These are phyloP conservation scores for Jordanella pulchra DNA, from an alignment of 2,797 vertebrate species.

Conservation along the genomic window DNA sequence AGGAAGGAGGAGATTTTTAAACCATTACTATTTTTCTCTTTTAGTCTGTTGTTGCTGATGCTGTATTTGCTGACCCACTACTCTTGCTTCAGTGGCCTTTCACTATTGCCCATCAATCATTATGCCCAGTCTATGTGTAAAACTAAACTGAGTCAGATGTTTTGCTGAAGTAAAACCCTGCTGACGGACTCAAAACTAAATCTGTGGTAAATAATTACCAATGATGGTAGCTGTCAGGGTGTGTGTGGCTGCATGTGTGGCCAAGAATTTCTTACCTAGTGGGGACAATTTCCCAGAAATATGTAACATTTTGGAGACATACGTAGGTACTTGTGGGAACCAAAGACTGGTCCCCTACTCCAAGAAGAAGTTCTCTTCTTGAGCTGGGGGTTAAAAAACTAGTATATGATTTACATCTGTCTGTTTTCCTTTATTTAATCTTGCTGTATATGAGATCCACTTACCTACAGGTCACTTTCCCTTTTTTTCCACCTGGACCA, in stretches of 20 bases:
- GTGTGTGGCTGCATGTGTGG: background rate
- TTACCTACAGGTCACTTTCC: constrained; percentile 9
- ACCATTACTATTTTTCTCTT: background rate
- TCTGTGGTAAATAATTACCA: background rate
- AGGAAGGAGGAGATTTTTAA: background rate
- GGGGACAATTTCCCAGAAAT: too few species aligned
- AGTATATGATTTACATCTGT: background rate
- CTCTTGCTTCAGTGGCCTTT: constrained; percentile 8
- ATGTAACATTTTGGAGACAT: background rate
- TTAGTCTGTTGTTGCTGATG: background rate
- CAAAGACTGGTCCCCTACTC: too few species aligned
- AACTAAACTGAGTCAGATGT: constrained; percentile 4
- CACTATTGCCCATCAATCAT: background rate
- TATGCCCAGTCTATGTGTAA: constrained; percentile 4
- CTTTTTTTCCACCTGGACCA: constrained; percentile 34
- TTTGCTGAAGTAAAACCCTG: constrained; percentile 1
- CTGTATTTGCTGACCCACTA: constrained; percentile 1
- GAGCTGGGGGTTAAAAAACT: background rate
- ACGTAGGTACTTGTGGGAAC: too few species aligned
- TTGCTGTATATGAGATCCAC: constrained; percentile 2
- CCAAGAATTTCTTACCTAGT: too few species aligned
- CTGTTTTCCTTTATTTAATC: constrained; percentile 11
- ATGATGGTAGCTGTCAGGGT: background rate
- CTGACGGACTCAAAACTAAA: background rate
- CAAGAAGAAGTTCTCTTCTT: too few species aligned